Evolutionary conservation across 1,140 invertebrate species (phyloP).

Genomic region (Bombus affinis): DNA sequence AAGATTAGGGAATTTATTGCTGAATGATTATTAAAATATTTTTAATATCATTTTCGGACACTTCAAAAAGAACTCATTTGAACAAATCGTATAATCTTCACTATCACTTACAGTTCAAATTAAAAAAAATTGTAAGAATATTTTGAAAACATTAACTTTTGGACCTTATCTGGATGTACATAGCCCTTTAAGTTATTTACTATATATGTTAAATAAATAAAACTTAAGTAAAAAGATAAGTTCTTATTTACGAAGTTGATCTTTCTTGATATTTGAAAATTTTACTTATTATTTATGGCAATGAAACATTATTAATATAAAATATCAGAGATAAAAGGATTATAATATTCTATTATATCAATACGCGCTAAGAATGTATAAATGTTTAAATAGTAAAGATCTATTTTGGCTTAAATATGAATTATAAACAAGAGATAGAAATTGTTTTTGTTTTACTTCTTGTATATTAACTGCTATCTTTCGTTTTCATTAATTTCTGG

Average conservation of each 20-base stretch:
- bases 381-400: conserved; percentile 5
- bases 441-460: conserved; percentile 69
- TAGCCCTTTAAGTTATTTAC: not conserved
- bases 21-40: not conserved
- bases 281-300: not conserved
- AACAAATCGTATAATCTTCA: too few relatives aligned
- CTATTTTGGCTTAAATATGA: conserved; percentile 21
- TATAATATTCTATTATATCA: not conserved
- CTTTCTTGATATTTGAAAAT: not conserved
- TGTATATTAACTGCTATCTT: conserved; percentile 80
- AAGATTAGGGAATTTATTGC: not conserved
- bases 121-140: not conserved
- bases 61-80: not conserved
- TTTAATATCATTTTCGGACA: not conserved
- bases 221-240: not conserved
- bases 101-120: not conserved
- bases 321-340: not conserved
- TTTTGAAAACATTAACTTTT: not conserved
- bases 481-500: conserved; percentile 83
- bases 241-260: not conserved
- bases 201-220: not conserved
- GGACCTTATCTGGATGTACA: not conserved
- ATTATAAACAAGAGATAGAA: conserved; percentile 47
- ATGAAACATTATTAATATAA: not conserved
- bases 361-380: not conserved